Conservation (phyloP, 2,888 invertebrate species). For the Ormyrus nitidulus region DNA sequence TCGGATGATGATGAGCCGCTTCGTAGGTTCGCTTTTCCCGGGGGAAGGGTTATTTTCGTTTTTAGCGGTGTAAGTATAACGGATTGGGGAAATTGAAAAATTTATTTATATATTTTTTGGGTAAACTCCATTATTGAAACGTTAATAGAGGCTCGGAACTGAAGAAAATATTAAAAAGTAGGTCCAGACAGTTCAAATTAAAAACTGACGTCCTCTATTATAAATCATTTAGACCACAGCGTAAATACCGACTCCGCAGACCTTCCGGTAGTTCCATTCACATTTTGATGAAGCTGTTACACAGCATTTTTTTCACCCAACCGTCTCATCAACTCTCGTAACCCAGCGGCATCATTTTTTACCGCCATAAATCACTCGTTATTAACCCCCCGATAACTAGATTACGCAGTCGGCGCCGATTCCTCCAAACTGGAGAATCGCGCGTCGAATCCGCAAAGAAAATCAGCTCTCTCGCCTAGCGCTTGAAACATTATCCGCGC, state of each 20-base stretch:
- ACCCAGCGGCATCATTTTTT: background rate
- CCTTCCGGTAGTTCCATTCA: background rate
- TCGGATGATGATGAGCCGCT: no score
- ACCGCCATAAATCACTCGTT: background rate
- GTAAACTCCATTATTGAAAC: no score
- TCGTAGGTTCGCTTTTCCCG: no score
- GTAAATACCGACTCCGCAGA: background rate
- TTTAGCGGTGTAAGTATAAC: no score
- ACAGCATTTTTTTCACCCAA: background rate
- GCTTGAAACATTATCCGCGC: background rate
- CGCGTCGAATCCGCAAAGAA: background rate
- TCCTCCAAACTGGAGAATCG: background rate
- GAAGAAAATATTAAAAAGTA: background rate
- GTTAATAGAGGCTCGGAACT: background rate
- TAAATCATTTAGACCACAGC: constrained; percentile 14
- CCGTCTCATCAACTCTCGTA: background rate
- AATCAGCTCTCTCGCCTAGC: background rate
- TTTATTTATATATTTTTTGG: no score
- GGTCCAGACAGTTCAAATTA: background rate
- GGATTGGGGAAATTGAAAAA: no score
- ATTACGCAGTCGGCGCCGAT: background rate
- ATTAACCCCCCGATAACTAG: no score
- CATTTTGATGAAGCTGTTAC: constrained; percentile 13
- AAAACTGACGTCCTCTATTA: background rate
- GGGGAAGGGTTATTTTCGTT: no score